phyloP scores from a whole-genome alignment of 2,888 invertebrate genomes.

The Lasioglossum oenotherae region DNA sequence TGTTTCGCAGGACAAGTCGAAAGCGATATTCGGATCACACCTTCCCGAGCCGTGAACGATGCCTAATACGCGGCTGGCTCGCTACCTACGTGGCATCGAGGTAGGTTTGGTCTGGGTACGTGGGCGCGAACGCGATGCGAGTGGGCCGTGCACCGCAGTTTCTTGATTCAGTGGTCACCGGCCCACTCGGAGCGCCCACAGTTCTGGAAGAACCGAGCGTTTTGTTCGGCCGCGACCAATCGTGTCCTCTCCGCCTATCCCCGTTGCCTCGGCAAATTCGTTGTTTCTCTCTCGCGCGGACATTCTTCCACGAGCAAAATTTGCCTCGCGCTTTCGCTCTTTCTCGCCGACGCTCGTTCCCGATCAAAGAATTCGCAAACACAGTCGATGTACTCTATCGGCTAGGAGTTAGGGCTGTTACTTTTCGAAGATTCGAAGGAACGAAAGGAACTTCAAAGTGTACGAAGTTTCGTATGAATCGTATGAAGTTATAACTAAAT shows the following conservation, averaged over 20 bases:
- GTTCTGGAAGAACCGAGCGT: conserved; percentile 60
- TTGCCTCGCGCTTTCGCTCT: not conserved
- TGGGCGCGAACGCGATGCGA: conserved; percentile 73
- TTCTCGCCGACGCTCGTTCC: not conserved
- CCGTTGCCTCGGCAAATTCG: not conserved
- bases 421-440: no score
- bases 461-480: no score
- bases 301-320: not conserved
- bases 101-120: conserved; percentile 71
- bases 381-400: no score
- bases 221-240: conserved; percentile 52
- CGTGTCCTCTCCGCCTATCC: conserved; percentile 36
- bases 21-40: conserved; percentile 50
- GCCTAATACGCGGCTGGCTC: conserved; percentile 55
- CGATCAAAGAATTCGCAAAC: not conserved
- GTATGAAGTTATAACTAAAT: no score
- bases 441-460: no score
- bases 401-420: no score
- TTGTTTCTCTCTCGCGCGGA: not conserved
- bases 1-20: not conserved
- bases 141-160: conserved; percentile 72
- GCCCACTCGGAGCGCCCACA: conserved; percentile 78
- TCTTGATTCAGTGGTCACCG: conserved; percentile 73
- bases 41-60: conserved; percentile 56
- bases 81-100: conserved; percentile 55